phyloP scores from a whole-genome alignment of 2,797 vertebrate species.

The Hyperoplus immaculatus region DNA sequence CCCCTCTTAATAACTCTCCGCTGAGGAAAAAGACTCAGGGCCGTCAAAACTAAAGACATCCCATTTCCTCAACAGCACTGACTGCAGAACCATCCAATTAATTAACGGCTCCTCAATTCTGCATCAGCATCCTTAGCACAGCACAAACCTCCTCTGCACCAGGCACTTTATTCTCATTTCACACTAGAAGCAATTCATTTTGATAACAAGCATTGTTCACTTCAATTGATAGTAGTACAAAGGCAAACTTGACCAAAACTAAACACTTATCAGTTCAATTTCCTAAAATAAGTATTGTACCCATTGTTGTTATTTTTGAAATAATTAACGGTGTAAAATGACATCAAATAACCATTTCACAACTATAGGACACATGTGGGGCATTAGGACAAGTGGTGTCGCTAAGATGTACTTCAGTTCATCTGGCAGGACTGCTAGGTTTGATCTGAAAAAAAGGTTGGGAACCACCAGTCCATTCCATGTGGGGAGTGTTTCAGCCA shows the following conservation, averaged over 20 bases:
- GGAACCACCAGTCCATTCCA: neutral
- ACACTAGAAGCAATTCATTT: too few relatives aligned
- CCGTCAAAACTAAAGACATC: neutral
- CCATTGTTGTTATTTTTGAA: neutral
- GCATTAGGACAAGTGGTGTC: neutral
- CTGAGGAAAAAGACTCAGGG: neutral
- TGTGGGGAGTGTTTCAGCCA: conserved; percentile 10
- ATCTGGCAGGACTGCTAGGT: neutral
- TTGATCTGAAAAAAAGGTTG: neutral
- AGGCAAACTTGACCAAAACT: neutral
- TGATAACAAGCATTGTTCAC: too few relatives aligned
- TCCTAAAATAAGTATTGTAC: neutral
- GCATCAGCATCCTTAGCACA: too few relatives aligned
- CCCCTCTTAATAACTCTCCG: neutral
- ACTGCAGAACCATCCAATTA: neutral
- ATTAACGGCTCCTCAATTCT: neutral
- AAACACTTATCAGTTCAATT: neutral
- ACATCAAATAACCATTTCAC: neutral
- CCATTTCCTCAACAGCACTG: neutral
- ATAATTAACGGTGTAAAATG: neutral
- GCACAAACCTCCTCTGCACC: too few relatives aligned
- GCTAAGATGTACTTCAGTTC: neutral
- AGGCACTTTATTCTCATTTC: too few relatives aligned
- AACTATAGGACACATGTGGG: neutral
- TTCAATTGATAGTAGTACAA: too few relatives aligned